Percentiles rank a stretch among this genome's conserved stretches.
Evolutionary conservation across 2,888 invertebrate species (phyloP).

Genomic region (Yponomeuta malinellus): DNA sequence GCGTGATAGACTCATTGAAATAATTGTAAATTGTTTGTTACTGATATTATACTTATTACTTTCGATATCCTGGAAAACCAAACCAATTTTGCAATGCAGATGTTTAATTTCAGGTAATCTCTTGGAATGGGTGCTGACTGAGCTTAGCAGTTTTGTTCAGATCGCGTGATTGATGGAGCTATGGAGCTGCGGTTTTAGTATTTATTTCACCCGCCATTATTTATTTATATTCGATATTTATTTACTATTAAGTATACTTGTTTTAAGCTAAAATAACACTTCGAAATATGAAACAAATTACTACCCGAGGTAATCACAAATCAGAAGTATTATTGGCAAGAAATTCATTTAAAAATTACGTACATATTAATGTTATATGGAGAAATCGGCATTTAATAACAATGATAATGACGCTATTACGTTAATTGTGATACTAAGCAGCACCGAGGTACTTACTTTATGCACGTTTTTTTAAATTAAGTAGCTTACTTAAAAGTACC

Average conservation of each 20-base stretch:
- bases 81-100: background rate
- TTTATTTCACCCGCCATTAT: constrained; percentile 43
- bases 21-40: too few species aligned
- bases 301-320: background rate
- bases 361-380: background rate
- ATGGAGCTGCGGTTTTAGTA: constrained; percentile 25
- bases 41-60: background rate
- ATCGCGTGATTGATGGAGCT: constrained; percentile 24
- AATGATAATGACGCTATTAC: constrained; percentile 24
- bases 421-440: constrained; percentile 31
- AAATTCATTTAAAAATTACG: constrained; percentile 1
- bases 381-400: constrained; percentile 54
- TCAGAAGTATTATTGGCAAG: background rate
- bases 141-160: constrained; percentile 39
- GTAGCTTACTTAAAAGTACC: too few species aligned
- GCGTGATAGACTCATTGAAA: too few species aligned
- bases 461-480: background rate
- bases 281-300: constrained; percentile 17
- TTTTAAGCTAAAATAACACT: constrained; percentile 43
- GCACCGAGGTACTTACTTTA: constrained; percentile 51
- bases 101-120: constrained; percentile 36
- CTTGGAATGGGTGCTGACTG: constrained; percentile 49
- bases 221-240: constrained; percentile 50
- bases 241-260: constrained; percentile 36
- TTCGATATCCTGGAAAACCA: background rate